These are phyloP conservation scores for Grapholita molesta DNA, from an alignment of 1,140 invertebrate genomes.

Conservation along the genomic window DNA sequence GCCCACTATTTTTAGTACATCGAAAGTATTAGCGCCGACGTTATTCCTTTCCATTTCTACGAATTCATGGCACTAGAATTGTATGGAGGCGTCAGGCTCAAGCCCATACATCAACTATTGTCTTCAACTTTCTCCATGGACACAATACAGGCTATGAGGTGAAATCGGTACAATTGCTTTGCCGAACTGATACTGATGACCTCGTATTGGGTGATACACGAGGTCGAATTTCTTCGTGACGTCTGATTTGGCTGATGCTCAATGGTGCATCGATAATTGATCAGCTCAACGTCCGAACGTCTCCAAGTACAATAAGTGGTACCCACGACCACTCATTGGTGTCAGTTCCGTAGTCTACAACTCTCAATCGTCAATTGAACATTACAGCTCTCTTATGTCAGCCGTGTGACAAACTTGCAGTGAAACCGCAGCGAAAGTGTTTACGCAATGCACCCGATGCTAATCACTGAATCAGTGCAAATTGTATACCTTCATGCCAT, in stretches of 20 bases:
- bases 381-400: conserved; percentile 6
- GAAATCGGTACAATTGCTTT: conserved; percentile 13
- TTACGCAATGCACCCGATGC: conserved; percentile 31
- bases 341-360: background rate
- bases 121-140: conserved; percentile 13
- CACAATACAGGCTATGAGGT: conserved; percentile 4
- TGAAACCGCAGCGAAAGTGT: conserved; percentile 38
- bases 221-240: background rate
- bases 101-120: conserved; percentile 13
- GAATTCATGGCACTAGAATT: background rate
- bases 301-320: too few species aligned
- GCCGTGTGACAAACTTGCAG: conserved; percentile 20
- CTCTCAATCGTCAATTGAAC: conserved; percentile 18
- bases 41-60: background rate
- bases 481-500: background rate
- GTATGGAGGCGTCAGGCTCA: conserved; percentile 8
- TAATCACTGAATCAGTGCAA: conserved; percentile 18
- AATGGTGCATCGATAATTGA: too few species aligned
- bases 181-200: conserved; percentile 7
- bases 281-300: too few species aligned
- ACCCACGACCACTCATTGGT: background rate
- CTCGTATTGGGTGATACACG: conserved; percentile 10
- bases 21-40: background rate
- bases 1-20: background rate
- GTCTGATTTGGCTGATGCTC: background rate